These are phyloP conservation scores for Propithecus coquereli DNA, from an alignment of 2,113 vertebrate species.

Conservation along the genomic window DNA sequence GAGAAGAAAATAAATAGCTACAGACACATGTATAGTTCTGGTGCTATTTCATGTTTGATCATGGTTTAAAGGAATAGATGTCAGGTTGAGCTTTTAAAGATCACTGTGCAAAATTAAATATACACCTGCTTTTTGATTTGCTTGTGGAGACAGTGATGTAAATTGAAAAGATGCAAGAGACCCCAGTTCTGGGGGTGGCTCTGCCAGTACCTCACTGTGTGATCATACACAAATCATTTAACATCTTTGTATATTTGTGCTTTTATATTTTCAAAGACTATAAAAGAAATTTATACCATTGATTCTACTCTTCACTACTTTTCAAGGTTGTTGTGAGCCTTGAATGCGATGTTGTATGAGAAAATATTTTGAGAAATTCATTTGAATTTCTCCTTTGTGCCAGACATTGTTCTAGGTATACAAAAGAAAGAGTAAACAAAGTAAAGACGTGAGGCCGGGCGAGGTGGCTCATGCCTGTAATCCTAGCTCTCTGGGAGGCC, in stretches of 20 bases:
- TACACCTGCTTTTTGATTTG: constrained; percentile 4
- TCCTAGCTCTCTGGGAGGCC: too few relatives aligned
- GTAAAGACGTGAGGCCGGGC: too few relatives aligned
- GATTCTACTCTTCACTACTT: background rate
- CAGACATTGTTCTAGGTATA: background rate
- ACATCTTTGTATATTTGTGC: constrained; percentile 1
- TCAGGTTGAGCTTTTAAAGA: constrained; percentile 41
- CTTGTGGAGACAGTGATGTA: background rate
- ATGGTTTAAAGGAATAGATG: constrained; percentile 37
- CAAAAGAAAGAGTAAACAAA: background rate
- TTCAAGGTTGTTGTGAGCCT: background rate
- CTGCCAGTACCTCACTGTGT: background rate
- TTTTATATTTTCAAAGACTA: constrained; percentile 4
- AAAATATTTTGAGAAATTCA: constrained; percentile 52
- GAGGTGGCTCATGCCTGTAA: too few relatives aligned
- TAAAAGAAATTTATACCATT: background rate
- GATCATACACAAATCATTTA: background rate
- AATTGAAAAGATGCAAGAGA: constrained; percentile 31
- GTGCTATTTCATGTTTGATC: constrained; percentile 4
- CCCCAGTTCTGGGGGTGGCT: background rate
- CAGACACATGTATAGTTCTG: background rate
- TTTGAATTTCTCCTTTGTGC: constrained; percentile 28
- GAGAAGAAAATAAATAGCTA: constrained; percentile 38
- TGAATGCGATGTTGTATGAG: background rate
- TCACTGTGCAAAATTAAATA: constrained; percentile 39